Conservation (phyloP, 1,140 invertebrate species). For the Hesperophylax magnus region DNA sequence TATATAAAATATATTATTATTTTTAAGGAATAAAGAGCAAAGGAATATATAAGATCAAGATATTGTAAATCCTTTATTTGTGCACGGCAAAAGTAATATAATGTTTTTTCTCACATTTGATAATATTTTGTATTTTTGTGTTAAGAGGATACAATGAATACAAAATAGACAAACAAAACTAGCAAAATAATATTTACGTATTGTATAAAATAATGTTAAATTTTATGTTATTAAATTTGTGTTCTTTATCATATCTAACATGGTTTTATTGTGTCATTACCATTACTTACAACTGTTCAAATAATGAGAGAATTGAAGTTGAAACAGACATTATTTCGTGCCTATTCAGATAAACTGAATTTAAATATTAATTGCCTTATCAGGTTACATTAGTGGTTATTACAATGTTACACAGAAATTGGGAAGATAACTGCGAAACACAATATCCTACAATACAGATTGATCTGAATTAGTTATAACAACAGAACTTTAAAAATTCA, state of each 20-base stretch:
- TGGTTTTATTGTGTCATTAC: not conserved
- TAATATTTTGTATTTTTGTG: slow-evolving; percentile 18
- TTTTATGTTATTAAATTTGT: slow-evolving; percentile 61
- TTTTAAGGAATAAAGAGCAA: slow-evolving; percentile 4
- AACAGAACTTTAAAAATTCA: no score
- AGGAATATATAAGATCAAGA: not conserved
- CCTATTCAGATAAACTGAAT: no score
- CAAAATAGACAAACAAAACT: slow-evolving; percentile 5
- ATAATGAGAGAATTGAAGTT: no score
- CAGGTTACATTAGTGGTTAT: no score
- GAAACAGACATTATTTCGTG: no score
- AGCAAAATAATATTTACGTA: slow-evolving; percentile 44
- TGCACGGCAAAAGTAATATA: not conserved
- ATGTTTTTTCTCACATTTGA: slow-evolving; percentile 21
- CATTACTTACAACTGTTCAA: no score
- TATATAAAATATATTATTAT: slow-evolving; percentile 21
- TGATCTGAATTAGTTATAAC: no score
- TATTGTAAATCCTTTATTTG: slow-evolving; percentile 4
- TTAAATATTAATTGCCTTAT: no score
- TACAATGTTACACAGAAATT: no score
- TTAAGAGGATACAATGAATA: slow-evolving; percentile 22
- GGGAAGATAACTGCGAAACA: no score
- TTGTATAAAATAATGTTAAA: slow-evolving; percentile 44
- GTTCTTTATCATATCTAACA: slow-evolving; percentile 50
- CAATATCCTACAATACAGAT: no score